Conservation (phyloP, 1,140 invertebrate genomes). For the Colletes latitarsis region DNA sequence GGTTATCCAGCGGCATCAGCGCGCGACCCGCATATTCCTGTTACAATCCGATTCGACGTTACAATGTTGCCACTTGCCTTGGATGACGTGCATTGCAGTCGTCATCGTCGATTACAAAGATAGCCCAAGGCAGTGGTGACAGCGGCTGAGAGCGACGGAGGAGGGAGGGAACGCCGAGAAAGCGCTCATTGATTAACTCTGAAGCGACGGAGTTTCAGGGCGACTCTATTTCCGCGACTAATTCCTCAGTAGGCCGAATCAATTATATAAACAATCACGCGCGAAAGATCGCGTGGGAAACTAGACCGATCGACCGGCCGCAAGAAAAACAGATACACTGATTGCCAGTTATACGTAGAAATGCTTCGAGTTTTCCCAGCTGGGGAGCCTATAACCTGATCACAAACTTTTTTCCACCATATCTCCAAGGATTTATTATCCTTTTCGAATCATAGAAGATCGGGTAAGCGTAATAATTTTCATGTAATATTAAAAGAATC, state of each 20-base stretch:
- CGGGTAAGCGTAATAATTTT: too few species aligned
- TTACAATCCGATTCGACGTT: conserved; percentile 34
- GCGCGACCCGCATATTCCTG: conserved; percentile 48
- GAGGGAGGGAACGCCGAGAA: not conserved
- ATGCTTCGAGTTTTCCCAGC: too few species aligned
- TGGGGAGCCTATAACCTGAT: too few species aligned
- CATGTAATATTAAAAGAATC: too few species aligned
- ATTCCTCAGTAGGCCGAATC: conserved; percentile 29
- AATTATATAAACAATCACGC: conserved; percentile 44
- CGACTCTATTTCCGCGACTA: conserved; percentile 49
- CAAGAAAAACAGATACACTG: conserved; percentile 16
- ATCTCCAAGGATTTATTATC: too few species aligned
- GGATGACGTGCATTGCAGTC: conserved; percentile 53
- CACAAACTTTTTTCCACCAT: too few species aligned
- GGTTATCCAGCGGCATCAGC: conserved; percentile 43
- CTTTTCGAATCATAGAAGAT: too few species aligned
- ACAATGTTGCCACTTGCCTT: conserved; percentile 51
- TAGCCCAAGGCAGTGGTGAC: conserved; percentile 15
- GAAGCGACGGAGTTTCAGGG: not conserved
- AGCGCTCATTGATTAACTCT: conserved; percentile 44
- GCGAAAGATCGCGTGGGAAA: not conserved
- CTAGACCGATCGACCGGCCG: not conserved
- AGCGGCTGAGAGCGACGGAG: too few species aligned
- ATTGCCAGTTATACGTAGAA: too few species aligned
- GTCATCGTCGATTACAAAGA: conserved; percentile 55